Evolutionary conservation across 92 coral and sea anemone genomes (phyloP).

Genomic region (Galaxea fascicularis): DNA sequence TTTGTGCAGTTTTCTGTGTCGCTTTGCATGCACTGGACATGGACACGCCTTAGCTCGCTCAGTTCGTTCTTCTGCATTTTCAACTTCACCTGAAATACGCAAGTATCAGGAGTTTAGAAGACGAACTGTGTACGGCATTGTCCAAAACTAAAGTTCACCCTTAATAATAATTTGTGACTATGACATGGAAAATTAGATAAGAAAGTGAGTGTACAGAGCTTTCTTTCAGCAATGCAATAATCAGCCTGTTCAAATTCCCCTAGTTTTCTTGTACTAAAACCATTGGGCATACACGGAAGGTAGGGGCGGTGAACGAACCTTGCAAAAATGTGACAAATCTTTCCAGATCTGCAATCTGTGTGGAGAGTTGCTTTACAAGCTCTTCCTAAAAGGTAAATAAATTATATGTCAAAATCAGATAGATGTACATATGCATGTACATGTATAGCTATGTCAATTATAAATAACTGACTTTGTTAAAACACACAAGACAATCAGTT

Average conservation of each 20-base stretch:
- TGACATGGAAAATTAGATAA: too few species aligned
- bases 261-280: too few species aligned
- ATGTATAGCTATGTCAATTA: too few species aligned
- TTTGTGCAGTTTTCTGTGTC: constrained; percentile 44
- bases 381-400: constrained; percentile 71
- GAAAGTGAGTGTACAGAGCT: too few species aligned
- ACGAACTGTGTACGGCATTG: background rate
- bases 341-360: constrained; percentile 96
- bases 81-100: constrained; percentile 58
- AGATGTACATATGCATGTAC: background rate
- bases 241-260: too few species aligned
- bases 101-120: too few species aligned
- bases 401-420: background rate
- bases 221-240: too few species aligned
- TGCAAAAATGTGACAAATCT: constrained; percentile 94
- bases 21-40: constrained; percentile 51
- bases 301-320: constrained; percentile 65
- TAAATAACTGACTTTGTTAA: too few species aligned
- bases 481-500: too few species aligned
- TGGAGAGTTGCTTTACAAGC: constrained; percentile 91
- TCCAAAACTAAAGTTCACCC: background rate
- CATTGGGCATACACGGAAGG: too few species aligned
- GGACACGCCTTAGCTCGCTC: constrained; percentile 63
- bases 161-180: too few species aligned
- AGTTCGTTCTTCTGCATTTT: constrained; percentile 64